phyloP scores from a whole-genome alignment of 2,113 vertebrate genomes.

The Rhadina sibilatrix region DNA sequence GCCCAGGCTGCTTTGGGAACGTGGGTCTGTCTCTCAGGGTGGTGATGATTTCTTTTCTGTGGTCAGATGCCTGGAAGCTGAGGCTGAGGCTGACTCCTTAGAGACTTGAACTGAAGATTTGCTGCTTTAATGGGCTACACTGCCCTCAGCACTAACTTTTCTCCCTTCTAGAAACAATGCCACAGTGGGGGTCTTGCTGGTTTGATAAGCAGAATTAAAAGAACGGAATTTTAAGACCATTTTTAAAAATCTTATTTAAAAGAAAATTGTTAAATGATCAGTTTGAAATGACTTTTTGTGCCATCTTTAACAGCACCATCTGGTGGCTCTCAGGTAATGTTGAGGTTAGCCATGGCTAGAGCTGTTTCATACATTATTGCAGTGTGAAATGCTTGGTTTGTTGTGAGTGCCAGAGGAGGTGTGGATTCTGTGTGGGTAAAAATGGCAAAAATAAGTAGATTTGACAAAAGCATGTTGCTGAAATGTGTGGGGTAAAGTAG shows the following conservation, averaged over 20 bases:
- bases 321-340: background rate
- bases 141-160: background rate
- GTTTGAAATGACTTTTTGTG: background rate
- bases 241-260: too few species aligned
- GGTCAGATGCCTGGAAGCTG: background rate
- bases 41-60: background rate
- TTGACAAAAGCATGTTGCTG: background rate
- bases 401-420: background rate
- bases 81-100: background rate
- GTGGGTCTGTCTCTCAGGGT: background rate
- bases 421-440: background rate
- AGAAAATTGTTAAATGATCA: background rate
- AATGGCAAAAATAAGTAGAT: background rate
- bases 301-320: conserved; percentile 37
- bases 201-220: background rate
- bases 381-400: background rate
- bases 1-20: accelerated
- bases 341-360: background rate
- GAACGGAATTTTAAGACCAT: background rate
- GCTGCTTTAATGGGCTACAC: background rate
- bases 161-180: background rate
- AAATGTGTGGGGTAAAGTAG: background rate
- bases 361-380: background rate
- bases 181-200: background rate
- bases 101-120: background rate